Evolutionary conservation across 2,113 vertebrate species (phyloP), one percentile per base, ranked within the genome.

Genomic region (Larimichthys polyactis): DNA sequence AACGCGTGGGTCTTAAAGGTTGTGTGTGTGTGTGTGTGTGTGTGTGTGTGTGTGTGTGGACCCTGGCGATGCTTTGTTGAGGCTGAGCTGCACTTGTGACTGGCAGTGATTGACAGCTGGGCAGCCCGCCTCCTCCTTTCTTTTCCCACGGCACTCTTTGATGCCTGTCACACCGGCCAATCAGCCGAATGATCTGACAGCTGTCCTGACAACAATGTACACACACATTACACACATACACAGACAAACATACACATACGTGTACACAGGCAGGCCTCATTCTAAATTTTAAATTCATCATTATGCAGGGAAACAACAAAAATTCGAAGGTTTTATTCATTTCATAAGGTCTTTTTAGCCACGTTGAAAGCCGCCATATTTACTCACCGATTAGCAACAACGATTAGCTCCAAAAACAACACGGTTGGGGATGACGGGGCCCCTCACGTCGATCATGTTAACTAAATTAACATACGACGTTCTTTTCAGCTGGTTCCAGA

Each of bases 101-200:
- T 89, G 81, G 83, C 82, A 90, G 84, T 96, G 96, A 97, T 90
- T 96, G 96, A 95, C 96, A 97, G 95, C 91, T 79, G 78, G 94
- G 93, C 93, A 92, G 86, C 83, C 92, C 91, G 72, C 93, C 93
- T 93, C 90, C 93, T 93, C 87, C 69, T 89, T 90, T 46, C 66
- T 87, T 94, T 88, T 93, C 90, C 94, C 95, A 93, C 89, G 94
- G 92, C 89, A n/a, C 80, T 90, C 87, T 92, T 83, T 89, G 91
- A 94, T 90, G 92, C 91, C 73, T 92, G 95, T 95, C 95, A 94
- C 84, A 96, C 92, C 94, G 95, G 94, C 94, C 94, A 93, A 96
- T 96, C 96, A 91, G 94, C 87, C 89, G 24, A 46, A 93, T 89
- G 87, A 91, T 91, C 90, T 95, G 93, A 95, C 95, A 95, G 93